Evolutionary conservation across 2,888 invertebrate genomes (phyloP), one percentile per base, ranked within the genome.

Genomic region (Oscheius onirici): DNA sequence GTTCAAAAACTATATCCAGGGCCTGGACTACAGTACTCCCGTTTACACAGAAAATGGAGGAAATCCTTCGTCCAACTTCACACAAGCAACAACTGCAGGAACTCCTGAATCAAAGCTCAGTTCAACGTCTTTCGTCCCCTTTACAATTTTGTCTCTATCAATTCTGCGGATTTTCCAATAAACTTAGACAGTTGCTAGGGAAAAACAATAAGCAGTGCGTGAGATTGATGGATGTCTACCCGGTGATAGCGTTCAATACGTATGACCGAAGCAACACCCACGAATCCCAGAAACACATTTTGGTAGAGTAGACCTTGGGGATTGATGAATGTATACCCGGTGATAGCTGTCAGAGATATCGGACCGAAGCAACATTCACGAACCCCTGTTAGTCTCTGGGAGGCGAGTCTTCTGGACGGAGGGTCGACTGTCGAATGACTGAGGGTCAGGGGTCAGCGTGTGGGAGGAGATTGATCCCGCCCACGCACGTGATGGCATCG

Each of bases 1-100:
- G 78, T 83, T 84, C 78, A 76, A 79, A 73, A 84, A 84, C 69
- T 84, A 80, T 71, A 71, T 84, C 49, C 61, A 71, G 13, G 76
- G 78, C 43, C 67, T 72, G n/a, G 76, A 83, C 61, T 84, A 83
- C 70, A 82, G 83, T 26, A 43, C 57, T 8, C 28, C 57, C 1
- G 41, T 68, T 28, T 17, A 8, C 10, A 41, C n/a, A 1, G 68
- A 68, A 13, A 57, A n/a, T 5, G 28, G 43, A 6, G n/a, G 28
- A 15, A n/a, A 26, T 43, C 43, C 40, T 5, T 3, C 3, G 13
- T 15, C n/a, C 2, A 49, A 49, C 17, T 17, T 10, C 10, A 17
- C 49, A 10, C 17, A 15, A 17, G 17, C 15, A 8, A 34, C 34
- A 6, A 34, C 34, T 34, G 34, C 34, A 0, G 34, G 34, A 8